Conservation (phyloP, 2,113 vertebrate genomes). For the Saguinus imperator region DNA sequence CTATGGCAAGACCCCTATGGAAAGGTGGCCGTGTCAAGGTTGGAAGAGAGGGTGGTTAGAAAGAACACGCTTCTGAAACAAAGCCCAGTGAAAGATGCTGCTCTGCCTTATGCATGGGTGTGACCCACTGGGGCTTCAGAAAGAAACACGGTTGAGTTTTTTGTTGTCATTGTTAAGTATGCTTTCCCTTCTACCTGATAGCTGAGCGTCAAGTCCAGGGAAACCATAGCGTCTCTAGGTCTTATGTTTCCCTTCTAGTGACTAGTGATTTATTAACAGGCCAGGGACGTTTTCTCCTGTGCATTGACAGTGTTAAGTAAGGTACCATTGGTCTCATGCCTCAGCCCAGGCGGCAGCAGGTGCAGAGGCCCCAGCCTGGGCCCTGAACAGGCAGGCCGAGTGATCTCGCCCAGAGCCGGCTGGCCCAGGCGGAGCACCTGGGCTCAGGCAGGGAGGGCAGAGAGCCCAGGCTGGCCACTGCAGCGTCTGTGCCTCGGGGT, state of each 20-base stretch:
- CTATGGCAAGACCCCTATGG: rapidly evolving
- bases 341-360: background rate
- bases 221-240: background rate
- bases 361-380: background rate
- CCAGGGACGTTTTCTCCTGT: rapidly evolving
- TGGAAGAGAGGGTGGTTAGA: background rate
- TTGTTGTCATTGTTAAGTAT: background rate
- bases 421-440: background rate
- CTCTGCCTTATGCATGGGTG: rapidly evolving
- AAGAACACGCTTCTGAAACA: background rate
- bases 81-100: background rate
- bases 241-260: background rate
- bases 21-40: background rate
- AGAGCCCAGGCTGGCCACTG: background rate
- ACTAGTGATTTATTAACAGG: background rate
- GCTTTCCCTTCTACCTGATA: background rate
- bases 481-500: background rate
- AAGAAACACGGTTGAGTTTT: rapidly evolving
- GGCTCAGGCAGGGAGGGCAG: background rate
- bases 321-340: background rate
- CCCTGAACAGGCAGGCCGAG: background rate
- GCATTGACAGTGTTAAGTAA: rapidly evolving
- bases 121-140: no score
- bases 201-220: background rate
- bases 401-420: background rate